Evolutionary conservation across 1,140 invertebrate species (phyloP).

Genomic region (Papilio polyxenes): DNA sequence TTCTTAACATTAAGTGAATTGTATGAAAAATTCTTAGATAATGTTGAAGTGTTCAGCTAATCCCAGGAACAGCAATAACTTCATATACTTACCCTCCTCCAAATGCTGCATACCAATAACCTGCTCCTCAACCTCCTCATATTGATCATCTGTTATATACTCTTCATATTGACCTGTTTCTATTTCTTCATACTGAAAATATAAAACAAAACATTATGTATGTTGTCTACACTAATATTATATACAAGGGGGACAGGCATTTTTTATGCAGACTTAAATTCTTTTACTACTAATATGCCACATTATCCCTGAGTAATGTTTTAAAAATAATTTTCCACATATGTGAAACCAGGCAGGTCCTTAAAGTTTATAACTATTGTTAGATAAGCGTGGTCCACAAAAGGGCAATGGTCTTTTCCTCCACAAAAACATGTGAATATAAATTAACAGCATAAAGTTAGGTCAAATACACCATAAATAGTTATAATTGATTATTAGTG

Average conservation of each 20-base stretch:
- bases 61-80: background rate
- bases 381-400: background rate
- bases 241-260: background rate
- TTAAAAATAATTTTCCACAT: background rate
- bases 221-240: background rate
- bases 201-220: background rate
- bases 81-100: conserved; percentile 68
- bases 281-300: background rate
- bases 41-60: background rate
- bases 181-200: conserved; percentile 79
- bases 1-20: background rate
- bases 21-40: background rate
- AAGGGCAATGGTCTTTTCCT: background rate
- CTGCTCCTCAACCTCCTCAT: conserved; percentile 79
- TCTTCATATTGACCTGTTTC: conserved; percentile 78
- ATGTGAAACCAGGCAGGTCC: background rate
- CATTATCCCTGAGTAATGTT: background rate
- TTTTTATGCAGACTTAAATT: background rate
- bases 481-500: background rate
- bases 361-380: too few species aligned
- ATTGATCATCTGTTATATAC: conserved; percentile 79
- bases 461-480: background rate
- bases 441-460: background rate
- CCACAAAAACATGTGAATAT: background rate
- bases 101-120: conserved; percentile 79